A percentile compares a stretch with the other conserved stretches of the same genome.
phyloP scores from a whole-genome alignment of 1,140 invertebrate genomes.

The Zaprionus davidi region DNA sequence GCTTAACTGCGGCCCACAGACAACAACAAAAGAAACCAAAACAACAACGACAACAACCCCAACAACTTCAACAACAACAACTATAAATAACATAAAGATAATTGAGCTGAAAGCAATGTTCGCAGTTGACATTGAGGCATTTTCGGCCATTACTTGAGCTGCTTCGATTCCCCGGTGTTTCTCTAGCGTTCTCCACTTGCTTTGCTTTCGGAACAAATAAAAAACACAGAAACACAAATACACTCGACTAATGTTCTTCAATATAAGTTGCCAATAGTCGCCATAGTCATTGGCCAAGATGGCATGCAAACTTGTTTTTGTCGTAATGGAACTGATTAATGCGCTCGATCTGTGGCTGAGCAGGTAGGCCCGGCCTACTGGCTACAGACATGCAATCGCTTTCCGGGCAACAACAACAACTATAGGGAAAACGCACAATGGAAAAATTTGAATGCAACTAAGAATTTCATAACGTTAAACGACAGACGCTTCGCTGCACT shows the following conservation, averaged over 20 bases:
- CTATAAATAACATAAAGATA: conserved; percentile 37
- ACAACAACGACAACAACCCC: conserved; percentile 4
- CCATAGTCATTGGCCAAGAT: neutral
- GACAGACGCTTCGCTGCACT: conserved; percentile 13
- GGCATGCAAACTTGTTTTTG: conserved; percentile 24
- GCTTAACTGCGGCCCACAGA: conserved; percentile 44
- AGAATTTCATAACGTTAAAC: conserved; percentile 26
- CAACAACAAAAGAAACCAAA: neutral
- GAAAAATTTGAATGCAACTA: conserved; percentile 55
- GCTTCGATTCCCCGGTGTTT: neutral
- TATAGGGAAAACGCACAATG: conserved; percentile 20
- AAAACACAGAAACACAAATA: neutral
- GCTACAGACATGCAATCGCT: conserved; percentile 52
- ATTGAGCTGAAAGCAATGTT: conserved; percentile 64
- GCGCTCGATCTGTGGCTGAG: conserved; percentile 2
- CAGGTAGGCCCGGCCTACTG: neutral
- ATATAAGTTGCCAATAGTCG: conserved; percentile 4
- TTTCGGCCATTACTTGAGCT: conserved; percentile 32
- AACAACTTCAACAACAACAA: conserved; percentile 18
- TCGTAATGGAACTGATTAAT: conserved; percentile 50
- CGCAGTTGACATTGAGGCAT: conserved; percentile 60
- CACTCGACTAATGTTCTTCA: conserved; percentile 39
- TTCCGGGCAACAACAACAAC: conserved; percentile 35
- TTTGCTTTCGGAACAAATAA: conserved; percentile 23
- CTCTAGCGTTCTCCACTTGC: neutral